Base-by-base conservation (phyloP, 2,113 vertebrate species). In the Cavia aperea region DNA sequence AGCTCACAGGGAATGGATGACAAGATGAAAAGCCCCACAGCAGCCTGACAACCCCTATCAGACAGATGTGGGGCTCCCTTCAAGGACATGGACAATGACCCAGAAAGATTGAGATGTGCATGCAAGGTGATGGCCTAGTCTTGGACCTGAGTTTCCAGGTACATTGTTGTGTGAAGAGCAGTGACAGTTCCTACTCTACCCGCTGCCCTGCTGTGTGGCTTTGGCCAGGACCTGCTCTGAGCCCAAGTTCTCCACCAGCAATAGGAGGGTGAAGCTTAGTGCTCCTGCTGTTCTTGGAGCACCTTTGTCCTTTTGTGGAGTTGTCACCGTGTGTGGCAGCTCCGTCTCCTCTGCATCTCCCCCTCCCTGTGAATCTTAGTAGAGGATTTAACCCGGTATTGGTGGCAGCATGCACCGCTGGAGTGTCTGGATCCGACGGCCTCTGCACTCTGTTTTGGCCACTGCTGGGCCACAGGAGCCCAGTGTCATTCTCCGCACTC, bases 1-100 rank as follows among this genome's bases (percentile, higher is more conserved):
- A 87, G 60, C 23, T 82, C 46, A 3, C 3, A 63, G 63, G 18
- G 36, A 60, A 26, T 49, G 6, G 16, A 4, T 3, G 58, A 58
- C 21, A 56, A 2, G 4, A 54, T 39, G 6, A 36, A 36, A 5
- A 46, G 72, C 23, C 18, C 21, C 19, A 12, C 7, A 75, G 75
- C 2, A 31, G 39, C 31, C 49, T 9, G n/a, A 26, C 26, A 26
- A 23, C 49, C 49, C 14, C 26, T 1, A 0, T 7, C 36, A 29
- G 70, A 29, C 9, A 5, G n/a, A n/a, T 9, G 56, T 9, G 56
- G 23, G 0, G 12, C 65, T 66, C 43, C 21, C 24, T 18, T 51
- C 82, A 13, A 23, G 79, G 26, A 23, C 15, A 19, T 2, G 26
- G 70, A 18, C 8, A 16, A 7, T 12, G 21, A 54, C 26, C 51